A percentile compares a stretch with the other conserved stretches of the same genome.
Evolutionary conservation across 2,113 vertebrate species (phyloP).

Genomic region (Neopipo cinnamomea): DNA sequence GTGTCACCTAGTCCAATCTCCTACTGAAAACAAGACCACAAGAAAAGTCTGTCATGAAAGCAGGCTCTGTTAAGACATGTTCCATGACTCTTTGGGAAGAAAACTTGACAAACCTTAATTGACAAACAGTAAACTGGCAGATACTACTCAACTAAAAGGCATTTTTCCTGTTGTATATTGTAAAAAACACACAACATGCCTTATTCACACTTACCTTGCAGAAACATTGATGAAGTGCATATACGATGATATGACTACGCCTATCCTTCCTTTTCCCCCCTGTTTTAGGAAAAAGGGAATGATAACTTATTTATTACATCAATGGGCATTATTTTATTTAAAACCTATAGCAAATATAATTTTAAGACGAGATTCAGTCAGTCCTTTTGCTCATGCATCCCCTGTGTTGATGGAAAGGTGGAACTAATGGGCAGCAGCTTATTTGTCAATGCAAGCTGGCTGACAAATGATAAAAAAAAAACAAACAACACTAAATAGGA

Average conservation of each 20-base stretch:
- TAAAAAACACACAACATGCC: background rate
- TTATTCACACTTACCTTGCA: constrained; percentile 82
- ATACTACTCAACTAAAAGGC: background rate
- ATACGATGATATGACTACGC: constrained; percentile 92
- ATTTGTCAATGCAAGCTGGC: background rate
- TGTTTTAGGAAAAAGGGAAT: constrained; percentile 56
- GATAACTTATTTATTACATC: background rate
- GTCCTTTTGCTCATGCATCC: background rate
- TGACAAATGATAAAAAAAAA: background rate
- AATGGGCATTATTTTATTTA: background rate
- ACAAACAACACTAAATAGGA: background rate
- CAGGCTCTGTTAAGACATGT: background rate
- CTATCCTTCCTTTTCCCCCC: constrained; percentile 93
- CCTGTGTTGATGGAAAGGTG: background rate
- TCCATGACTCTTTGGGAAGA: background rate
- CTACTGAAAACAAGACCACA: background rate
- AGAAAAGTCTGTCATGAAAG: background rate
- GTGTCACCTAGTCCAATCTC: background rate
- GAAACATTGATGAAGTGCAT: constrained; percentile 94
- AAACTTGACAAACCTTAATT: background rate
- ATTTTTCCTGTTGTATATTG: background rate
- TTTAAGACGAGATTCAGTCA: background rate
- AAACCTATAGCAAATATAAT: background rate
- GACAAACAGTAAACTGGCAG: background rate
- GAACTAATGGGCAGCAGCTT: background rate